phyloP scores from a whole-genome alignment of 2,888 invertebrate species.

The Tiliacea citrago region DNA sequence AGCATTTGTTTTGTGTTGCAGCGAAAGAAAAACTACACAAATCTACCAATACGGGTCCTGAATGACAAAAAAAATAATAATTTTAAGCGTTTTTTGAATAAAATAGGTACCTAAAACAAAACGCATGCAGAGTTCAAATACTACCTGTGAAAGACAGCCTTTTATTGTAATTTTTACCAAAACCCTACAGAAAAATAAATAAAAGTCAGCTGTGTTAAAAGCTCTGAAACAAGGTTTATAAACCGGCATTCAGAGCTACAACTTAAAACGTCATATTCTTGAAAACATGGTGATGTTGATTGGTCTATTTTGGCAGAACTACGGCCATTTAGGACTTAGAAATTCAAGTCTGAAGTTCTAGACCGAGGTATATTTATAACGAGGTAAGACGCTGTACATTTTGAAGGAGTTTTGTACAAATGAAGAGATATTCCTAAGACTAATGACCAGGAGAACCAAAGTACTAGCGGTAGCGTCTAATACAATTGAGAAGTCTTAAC shows the following conservation, averaged over 20 bases:
- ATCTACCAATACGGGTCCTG: no score
- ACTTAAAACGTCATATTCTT: not conserved
- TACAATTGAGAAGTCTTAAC: not conserved
- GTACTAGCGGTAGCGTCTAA: not conserved
- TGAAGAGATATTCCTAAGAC: slow-evolving; percentile 8
- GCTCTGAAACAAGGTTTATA: not conserved
- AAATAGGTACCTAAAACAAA: not conserved
- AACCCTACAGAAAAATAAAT: not conserved
- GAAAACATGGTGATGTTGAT: not conserved
- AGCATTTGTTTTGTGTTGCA: not conserved
- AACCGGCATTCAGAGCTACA: not conserved
- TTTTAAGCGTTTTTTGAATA: not conserved
- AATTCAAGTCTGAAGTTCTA: slow-evolving; percentile 15
- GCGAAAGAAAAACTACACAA: not conserved
- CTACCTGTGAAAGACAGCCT: not conserved
- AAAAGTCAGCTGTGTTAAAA: not conserved
- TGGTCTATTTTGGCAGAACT: not conserved
- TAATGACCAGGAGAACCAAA: slow-evolving; percentile 9
- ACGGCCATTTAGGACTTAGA: not conserved
- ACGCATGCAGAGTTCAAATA: not conserved
- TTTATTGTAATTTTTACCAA: not conserved
- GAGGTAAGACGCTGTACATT: slow-evolving; percentile 17
- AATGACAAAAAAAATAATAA: not conserved
- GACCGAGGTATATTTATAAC: slow-evolving; percentile 8
- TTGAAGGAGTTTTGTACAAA: slow-evolving; percentile 44